Conservation (phyloP, 2,113 vertebrate species). For the Esox niger region DNA sequence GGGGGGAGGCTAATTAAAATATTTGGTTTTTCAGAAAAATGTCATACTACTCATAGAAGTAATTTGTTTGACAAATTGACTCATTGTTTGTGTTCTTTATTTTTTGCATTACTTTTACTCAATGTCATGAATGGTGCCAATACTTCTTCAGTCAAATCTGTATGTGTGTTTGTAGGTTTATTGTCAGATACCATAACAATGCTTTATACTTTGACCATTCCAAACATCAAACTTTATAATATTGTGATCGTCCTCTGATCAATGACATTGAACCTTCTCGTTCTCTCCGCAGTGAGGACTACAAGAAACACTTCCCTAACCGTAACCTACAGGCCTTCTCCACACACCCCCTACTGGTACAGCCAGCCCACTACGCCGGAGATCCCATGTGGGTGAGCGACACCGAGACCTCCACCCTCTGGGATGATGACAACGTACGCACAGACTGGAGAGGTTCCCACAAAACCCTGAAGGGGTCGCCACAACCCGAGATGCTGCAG, state of each 20-base stretch:
- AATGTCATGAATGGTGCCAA: too few species aligned
- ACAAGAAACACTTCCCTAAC: conserved; percentile 84
- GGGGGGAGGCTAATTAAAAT: too few species aligned
- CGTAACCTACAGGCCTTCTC: conserved; percentile 87
- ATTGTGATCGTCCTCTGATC: background rate
- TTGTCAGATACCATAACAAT: too few species aligned
- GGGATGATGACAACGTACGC: conserved; percentile 84
- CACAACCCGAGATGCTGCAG: conserved; percentile 60
- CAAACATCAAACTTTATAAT: too few species aligned
- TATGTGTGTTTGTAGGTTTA: too few species aligned
- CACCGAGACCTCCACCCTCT: conserved; percentile 94
- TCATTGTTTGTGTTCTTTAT: too few species aligned
- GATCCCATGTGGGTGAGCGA: conserved; percentile 90
- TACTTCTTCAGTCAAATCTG: too few species aligned
- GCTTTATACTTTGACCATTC: too few species aligned
- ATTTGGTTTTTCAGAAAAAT: too few species aligned
- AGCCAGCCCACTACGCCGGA: conserved; percentile 90
- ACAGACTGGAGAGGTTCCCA: conserved; percentile 88
- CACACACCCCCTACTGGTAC: conserved; percentile 81
- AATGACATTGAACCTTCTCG: background rate
- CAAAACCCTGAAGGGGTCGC: conserved; percentile 82
- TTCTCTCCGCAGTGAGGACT: conserved; percentile 77
- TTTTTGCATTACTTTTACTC: too few species aligned
- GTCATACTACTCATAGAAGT: too few species aligned
- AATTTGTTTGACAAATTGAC: too few species aligned